Evolutionary conservation across 2,113 vertebrate genomes (phyloP).

Genomic region (Chlamydotis undulata): DNA sequence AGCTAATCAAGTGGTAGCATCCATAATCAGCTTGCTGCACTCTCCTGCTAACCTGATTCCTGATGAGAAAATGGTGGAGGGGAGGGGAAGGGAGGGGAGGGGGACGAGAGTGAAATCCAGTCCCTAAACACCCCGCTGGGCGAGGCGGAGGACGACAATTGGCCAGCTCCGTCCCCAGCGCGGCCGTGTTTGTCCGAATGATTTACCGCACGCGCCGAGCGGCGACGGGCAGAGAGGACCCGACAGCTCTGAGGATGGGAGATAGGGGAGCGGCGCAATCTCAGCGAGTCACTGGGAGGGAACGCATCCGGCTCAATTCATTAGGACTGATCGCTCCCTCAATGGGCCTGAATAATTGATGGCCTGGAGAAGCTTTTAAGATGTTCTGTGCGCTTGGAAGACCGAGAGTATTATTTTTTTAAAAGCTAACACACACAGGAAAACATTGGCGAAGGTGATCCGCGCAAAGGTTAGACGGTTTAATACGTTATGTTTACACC

Average conservation of each 20-base stretch:
- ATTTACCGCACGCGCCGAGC: conserved; percentile 21
- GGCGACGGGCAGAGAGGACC: neutral
- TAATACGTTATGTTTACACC: conserved; percentile 77
- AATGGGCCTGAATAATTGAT: conserved; percentile 84
- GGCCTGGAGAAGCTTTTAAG: conserved; percentile 77
- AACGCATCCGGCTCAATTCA: conserved; percentile 78
- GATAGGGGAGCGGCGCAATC: conserved; percentile 60
- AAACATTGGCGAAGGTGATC: conserved; percentile 66
- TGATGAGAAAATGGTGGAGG: conserved; percentile 64
- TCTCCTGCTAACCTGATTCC: conserved; percentile 62
- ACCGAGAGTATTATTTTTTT: conserved; percentile 72
- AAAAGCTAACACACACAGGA: conserved; percentile 70
- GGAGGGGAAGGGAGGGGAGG: neutral
- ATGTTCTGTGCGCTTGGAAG: conserved; percentile 63
- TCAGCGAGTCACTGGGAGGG: conserved; percentile 63
- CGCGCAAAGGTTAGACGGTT: conserved; percentile 77
- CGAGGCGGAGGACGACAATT: neutral
- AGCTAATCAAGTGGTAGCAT: conserved; percentile 69
- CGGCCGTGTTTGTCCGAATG: conserved; percentile 42
- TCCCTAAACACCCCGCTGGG: conserved; percentile 1
- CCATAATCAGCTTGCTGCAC: conserved; percentile 68
- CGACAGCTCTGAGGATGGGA: neutral
- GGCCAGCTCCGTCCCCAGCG: neutral
- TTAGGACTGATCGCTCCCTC: conserved; percentile 81
- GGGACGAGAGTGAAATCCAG: conserved; percentile 5